These are phyloP conservation scores for Sapajus apella DNA, from an alignment of 2,113 vertebrate species.

Conservation along the genomic window DNA sequence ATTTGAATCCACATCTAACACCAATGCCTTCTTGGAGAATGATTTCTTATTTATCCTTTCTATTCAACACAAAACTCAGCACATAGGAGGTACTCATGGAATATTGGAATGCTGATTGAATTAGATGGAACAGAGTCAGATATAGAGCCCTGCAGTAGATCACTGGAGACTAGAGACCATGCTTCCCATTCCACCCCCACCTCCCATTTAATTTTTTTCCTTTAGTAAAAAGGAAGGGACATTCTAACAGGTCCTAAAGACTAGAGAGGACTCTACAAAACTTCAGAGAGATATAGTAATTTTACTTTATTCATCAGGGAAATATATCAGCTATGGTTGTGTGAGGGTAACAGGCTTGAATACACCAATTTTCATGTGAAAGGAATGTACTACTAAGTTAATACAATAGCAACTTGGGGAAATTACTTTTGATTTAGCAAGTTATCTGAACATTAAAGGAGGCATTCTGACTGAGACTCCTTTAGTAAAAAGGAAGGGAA, in stretches of 20 bases:
- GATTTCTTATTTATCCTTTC: conserved; percentile 40
- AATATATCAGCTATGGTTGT: conserved; percentile 1
- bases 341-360: background rate
- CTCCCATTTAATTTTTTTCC: background rate
- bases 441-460: conserved; percentile 34
- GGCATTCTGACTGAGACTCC: background rate
- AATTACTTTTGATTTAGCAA: conserved; percentile 46
- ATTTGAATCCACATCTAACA: background rate
- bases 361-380: conserved; percentile 46
- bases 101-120: background rate
- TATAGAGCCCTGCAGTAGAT: background rate
- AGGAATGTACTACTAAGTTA: conserved; percentile 12
- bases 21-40: background rate
- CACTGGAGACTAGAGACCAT: background rate
- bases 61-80: background rate
- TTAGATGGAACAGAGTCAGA: background rate
- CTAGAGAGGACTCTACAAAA: background rate
- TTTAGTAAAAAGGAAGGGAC: background rate
- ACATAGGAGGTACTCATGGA: background rate
- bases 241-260: conserved; percentile 29
- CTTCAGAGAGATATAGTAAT: background rate
- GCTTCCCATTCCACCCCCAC: rapidly evolving
- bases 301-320: conserved; percentile 42
- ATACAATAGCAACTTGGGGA: conserved; percentile 36
- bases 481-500: background rate